Conservation (phyloP, 2,888 invertebrate species). For the Matsumyia berberina region DNA sequence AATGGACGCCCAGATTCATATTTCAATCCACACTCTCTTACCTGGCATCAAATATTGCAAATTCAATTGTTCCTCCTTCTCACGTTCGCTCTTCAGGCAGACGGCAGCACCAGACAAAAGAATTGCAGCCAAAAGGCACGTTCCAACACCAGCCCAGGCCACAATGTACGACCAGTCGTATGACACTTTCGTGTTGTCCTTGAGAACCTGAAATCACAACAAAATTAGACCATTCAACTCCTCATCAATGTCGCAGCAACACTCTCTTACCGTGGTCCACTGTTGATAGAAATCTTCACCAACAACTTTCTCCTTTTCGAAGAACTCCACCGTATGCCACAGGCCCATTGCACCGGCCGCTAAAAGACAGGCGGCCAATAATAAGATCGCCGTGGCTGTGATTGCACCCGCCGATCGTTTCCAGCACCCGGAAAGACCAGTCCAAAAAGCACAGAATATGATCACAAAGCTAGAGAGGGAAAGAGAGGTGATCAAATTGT, state of each 20-base stretch:
- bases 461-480: slow-evolving; percentile 90
- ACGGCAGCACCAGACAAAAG: slow-evolving; percentile 97
- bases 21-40: slow-evolving; percentile 83
- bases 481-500: slow-evolving; percentile 2
- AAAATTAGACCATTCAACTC: background rate
- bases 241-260: background rate
- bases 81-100: slow-evolving; percentile 96
- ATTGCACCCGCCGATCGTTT: slow-evolving; percentile 96
- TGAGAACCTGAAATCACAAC: slow-evolving; percentile 88
- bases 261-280: slow-evolving; percentile 91
- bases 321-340: slow-evolving; percentile 98
- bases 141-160: slow-evolving; percentile 98
- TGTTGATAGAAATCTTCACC: slow-evolving; percentile 96
- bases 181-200: slow-evolving; percentile 92
- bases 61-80: slow-evolving; percentile 97
- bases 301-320: slow-evolving; percentile 96
- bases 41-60: slow-evolving; percentile 99
- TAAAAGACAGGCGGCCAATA: slow-evolving; percentile 89
- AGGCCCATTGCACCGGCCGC: slow-evolving; percentile 97
- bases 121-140: slow-evolving; percentile 95
- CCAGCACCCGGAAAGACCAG: slow-evolving; percentile 98
- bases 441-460: slow-evolving; percentile 97
- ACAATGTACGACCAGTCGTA: slow-evolving; percentile 99
- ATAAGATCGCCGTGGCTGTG: slow-evolving; percentile 93
- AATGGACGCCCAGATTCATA: background rate